A percentile compares a stretch with the other conserved stretches of the same genome.
phyloP scores from a whole-genome alignment of 2,888 invertebrate species.

The Campaea margaritaria region DNA sequence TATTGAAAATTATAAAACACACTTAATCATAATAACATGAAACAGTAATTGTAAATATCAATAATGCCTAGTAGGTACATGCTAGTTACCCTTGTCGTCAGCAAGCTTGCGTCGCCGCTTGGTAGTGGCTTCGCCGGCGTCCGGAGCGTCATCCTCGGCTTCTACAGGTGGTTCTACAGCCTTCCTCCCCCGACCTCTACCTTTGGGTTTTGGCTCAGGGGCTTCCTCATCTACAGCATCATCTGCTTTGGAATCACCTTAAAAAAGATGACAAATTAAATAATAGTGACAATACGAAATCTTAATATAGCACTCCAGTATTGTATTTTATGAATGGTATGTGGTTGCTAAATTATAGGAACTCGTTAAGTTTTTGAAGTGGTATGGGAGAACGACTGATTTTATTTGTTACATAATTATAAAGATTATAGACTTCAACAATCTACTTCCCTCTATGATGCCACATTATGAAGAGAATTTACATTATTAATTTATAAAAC shows the following conservation, averaged over 20 bases:
- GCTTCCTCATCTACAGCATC: constrained; percentile 60
- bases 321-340: background rate
- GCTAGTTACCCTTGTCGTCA: constrained; percentile 81
- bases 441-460: too few species aligned
- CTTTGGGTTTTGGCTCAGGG: constrained; percentile 68
- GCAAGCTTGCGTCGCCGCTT: constrained; percentile 73
- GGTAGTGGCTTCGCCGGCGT: constrained; percentile 62
- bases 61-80: constrained; percentile 56
- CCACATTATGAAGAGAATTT: too few species aligned
- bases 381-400: too few species aligned
- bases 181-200: constrained; percentile 70
- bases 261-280: background rate
- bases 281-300: background rate
- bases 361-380: too few species aligned
- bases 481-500: too few species aligned
- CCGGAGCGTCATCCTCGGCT: constrained; percentile 56
- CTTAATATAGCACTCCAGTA: too few species aligned
- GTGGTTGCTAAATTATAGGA: too few species aligned
- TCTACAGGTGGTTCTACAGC: constrained; percentile 53
- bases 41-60: constrained; percentile 57
- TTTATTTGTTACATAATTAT: too few species aligned
- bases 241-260: constrained; percentile 64
- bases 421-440: too few species aligned
- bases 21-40: constrained; percentile 68
- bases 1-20: constrained; percentile 75